Base-by-base conservation (phyloP, 2,113 vertebrate genomes). In the Redunca redunca region DNA sequence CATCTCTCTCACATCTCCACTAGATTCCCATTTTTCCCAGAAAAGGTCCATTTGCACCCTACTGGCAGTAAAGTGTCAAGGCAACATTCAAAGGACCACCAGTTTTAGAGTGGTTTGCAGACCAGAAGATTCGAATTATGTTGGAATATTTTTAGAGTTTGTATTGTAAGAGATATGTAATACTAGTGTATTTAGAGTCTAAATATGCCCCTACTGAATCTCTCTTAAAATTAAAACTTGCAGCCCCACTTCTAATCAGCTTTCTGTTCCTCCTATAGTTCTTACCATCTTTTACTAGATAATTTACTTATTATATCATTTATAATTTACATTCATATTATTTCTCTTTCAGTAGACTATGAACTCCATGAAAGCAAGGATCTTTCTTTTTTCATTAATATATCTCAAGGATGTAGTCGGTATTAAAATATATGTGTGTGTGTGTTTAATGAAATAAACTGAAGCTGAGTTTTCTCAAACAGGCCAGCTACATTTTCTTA, bases 151-250 rank as follows among this genome's bases (percentile, higher is more conserved):
- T 94, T 93, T 60, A 87, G 93, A 74, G 55, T 92, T 55, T 52
- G 28, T 52, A 64, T 64, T 91, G 52, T 40, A 78, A 95, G n/a
- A 52, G 25, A 80, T 46, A 40, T 7, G 17, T 26, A 62, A 17
- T 77, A 57, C 57, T 55, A 48, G 43, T 83, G 12, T n/a, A 64
- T 93, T 89, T 84, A 55, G 50, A 62, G 87, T 26, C 40, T 71
- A 96, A 87, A 77, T 90, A 60, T 55, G 67, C 55, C 21, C 8
- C 46, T 46, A 46, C 13, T 25, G 21, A 94, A 23, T 64, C 58
- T 86, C 40, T 97, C n/a, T 81, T 86, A 84, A 97, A 94, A 91
- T 93, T 80, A 55, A 55, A 92, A 81, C 4, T 50, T 30, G 8
- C 9, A 2, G 43, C 13, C 48, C 28, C 50, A 71, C 46, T 81